Evolutionary conservation across 1,140 invertebrate genomes (phyloP).

Genomic region (Glossosoma conforme): DNA sequence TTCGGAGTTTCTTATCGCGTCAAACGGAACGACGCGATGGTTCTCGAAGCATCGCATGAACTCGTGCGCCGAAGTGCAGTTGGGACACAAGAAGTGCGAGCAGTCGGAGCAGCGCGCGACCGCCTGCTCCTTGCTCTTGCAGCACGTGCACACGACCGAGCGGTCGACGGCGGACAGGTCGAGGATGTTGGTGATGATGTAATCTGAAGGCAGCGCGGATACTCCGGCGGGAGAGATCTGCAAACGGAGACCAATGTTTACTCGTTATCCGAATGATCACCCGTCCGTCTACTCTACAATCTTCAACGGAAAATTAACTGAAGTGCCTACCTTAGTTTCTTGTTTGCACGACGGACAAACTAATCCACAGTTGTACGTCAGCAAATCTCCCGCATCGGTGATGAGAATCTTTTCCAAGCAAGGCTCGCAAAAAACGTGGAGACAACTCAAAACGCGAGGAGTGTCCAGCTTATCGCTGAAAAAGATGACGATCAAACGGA

Average conservation of each 20-base stretch:
- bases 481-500: too few species aligned
- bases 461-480: slow-evolving; percentile 66
- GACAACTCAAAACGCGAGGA: slow-evolving; percentile 82
- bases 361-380: slow-evolving; percentile 52
- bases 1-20: slow-evolving; percentile 74
- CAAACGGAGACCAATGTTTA: too few species aligned
- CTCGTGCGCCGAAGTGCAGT: slow-evolving; percentile 90
- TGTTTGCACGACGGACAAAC: slow-evolving; percentile 80
- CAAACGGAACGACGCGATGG: slow-evolving; percentile 82
- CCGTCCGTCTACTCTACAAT: too few species aligned
- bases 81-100: slow-evolving; percentile 87
- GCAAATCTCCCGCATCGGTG: slow-evolving; percentile 61
- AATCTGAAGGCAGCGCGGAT: slow-evolving; percentile 71
- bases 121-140: slow-evolving; percentile 83
- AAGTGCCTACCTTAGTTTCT: slow-evolving; percentile 62
- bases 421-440: slow-evolving; percentile 88
- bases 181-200: slow-evolving; percentile 77
- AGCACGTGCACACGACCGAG: slow-evolving; percentile 78
- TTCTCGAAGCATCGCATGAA: slow-evolving; percentile 93
- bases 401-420: slow-evolving; percentile 78
- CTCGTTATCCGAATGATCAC: too few species aligned
- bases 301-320: too few species aligned
- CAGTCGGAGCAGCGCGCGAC: slow-evolving; percentile 90
- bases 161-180: slow-evolving; percentile 78
- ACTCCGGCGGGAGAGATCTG: slow-evolving; percentile 72